Evolutionary conservation across 2,888 invertebrate genomes (phyloP), one percentile per base, ranked within the genome.

Genomic region (Mythimna ferrago): DNA sequence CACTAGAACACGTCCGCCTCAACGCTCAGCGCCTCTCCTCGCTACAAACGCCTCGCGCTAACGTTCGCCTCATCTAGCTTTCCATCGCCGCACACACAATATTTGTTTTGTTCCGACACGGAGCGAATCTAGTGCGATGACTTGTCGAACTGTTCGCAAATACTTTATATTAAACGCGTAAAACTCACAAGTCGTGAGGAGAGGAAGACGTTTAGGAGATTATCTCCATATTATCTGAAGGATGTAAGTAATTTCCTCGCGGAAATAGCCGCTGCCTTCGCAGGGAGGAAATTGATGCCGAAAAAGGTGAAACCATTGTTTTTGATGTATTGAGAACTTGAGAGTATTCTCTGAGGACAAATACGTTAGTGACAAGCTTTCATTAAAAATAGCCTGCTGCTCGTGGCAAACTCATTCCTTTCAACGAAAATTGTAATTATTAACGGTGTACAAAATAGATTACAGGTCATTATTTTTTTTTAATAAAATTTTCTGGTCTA

Each of bases 181-280:
- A 19, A 9, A 21, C 62, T 67, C 62, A 53, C 54, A 61, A 58
- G 41, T 10, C 38, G 53, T 9, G 56, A 48, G 41, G n/a, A 48
- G 48, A 65, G 61, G 56, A 62, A 76, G 53, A 58, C 48, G 38
- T 65, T 80, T 57, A 54, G 32, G 19, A 76, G 65, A 71, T 77
- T 66, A 79, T 77, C 64, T 77, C 41, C 72, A 72, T 64, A 77
- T 76, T 79, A 81, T 81, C 78, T 81, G 41, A 56, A 53, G 81
- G 77, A 71, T 79, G 66, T 32, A 56, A 81, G 81, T 81, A 71
- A 79, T 81, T 79, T 81, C 78, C 78, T 81, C 63, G 35, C 65
- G 78, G 71, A 77, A 71, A 81, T 81, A 81, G 65, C 65, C 66
- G 51, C 19, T 56, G 66, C 78, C 54, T 63, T 56, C 19, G 71